Base-by-base conservation (phyloP, 2,113 vertebrate genomes). In the Malurus cyaneus region DNA sequence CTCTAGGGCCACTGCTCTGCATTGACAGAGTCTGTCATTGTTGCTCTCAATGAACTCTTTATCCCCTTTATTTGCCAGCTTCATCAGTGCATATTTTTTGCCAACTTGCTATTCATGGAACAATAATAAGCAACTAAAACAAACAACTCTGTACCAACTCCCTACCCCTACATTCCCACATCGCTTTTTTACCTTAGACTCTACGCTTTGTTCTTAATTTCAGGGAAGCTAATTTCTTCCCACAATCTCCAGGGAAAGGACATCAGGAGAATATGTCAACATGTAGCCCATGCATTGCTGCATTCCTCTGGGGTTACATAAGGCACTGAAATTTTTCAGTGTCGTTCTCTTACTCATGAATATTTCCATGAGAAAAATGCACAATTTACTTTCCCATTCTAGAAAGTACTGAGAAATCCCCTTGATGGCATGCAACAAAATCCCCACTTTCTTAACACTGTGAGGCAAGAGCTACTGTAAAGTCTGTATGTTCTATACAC, bases 31-130 rank as follows among this genome's bases (percentile, higher is more conserved):
- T 50, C 80, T 83, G 56, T 94, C 73, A 74, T 62, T 96, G 86
- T 96, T 83, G 24, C 70, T 94, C 79, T 97, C 96, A 97, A 96
- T 92, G 79, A 95, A 97, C 80, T 93, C 93, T 86, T 95, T 96
- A 91, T 96, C 34, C 77, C 26, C 52, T 81, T 78, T 89, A 82
- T 74, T 94, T 91, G 76, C 69, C 54, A 88, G 86, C 78, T 94
- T 86, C 84, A 72, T 34, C 88, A 76, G 71, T 52, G 66, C 80
- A 70, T 85, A 28, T 50, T 93, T 77, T 86, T 54, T 61, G 70
- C 88, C 79, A 96, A 41, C 85, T 89, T 92, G 88, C 67, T 93
- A 96, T 56, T 88, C 82, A 52, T 4, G 16, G 52, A 90, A 92
- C 85, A 89, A 76, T 34, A 85, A 53, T 26, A 71, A 87, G 21